These are phyloP conservation scores for Myiothlypis chrysogaster DNA, from an alignment of 2,797 vertebrate species.

Conservation along the genomic window DNA sequence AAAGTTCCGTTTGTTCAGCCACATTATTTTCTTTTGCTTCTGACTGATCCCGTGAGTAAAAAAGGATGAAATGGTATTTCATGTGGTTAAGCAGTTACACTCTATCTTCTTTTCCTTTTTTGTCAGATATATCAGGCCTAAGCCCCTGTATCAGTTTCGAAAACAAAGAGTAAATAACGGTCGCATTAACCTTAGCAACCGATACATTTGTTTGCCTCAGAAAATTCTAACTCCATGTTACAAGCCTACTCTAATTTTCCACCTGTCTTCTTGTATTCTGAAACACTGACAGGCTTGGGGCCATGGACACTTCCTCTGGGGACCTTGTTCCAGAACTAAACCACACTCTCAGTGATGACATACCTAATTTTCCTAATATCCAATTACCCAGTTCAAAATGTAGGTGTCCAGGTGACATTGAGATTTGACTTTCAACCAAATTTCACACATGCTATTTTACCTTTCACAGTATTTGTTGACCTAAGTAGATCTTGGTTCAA, in stretches of 20 bases:
- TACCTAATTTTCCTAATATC: not conserved
- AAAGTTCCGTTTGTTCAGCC: not conserved
- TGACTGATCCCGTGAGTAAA: not conserved
- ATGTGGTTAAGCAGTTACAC: not conserved
- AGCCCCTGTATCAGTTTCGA: not conserved
- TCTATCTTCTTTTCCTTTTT: not conserved
- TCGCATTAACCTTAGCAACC: not conserved
- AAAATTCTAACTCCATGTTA: not conserved
- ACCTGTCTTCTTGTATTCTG: not conserved
- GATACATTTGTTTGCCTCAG: not conserved
- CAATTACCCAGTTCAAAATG: not conserved
- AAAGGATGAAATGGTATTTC: not conserved
- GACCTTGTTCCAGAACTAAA: not conserved
- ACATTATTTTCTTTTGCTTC: not conserved
- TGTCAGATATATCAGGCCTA: not conserved
- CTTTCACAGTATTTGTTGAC: not conserved
- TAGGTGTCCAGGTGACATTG: too few relatives aligned
- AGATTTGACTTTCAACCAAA: not conserved
- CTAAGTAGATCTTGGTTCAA: not conserved
- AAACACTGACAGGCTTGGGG: not conserved
- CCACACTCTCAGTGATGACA: not conserved
- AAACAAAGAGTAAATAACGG: not conserved
- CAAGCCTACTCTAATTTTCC: not conserved
- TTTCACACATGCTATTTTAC: not conserved
- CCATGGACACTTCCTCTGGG: not conserved